Percentiles rank a stretch among this genome's conserved stretches.
phyloP scores from a whole-genome alignment of 2,888 invertebrate genomes.

The Stomorhina lunata region DNA sequence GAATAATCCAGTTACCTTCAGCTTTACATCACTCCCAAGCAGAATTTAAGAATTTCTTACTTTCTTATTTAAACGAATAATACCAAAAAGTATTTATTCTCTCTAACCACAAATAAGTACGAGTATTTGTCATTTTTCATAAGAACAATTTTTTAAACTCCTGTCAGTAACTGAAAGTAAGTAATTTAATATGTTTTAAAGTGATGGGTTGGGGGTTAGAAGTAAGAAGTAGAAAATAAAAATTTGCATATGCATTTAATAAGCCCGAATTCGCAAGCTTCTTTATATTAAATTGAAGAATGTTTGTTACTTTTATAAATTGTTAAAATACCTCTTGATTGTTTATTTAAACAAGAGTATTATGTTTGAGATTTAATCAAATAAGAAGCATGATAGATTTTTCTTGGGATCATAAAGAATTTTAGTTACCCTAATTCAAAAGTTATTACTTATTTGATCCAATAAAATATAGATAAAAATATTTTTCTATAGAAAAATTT shows the following conservation, averaged over 20 bases:
- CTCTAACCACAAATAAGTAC: conserved; percentile 58
- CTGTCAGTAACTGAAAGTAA: conserved; percentile 60
- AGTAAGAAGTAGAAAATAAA: not conserved
- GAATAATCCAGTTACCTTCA: conserved; percentile 60
- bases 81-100: not conserved
- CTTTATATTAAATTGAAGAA: conserved; percentile 18
- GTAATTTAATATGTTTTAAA: conserved; percentile 53
- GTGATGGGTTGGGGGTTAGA: not conserved
- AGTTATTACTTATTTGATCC: no score
- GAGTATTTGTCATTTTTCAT: conserved; percentile 63
- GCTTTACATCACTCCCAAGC: conserved; percentile 41
- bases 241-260: conserved; percentile 50
- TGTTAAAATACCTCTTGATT: conserved; percentile 62
- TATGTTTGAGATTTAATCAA: conserved; percentile 47
- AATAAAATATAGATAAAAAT: no score
- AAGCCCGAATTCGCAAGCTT: conserved; percentile 43
- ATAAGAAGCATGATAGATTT: no score
- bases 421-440: no score
- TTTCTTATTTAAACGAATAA: not conserved
- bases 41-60: not conserved
- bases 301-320: conserved; percentile 51
- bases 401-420: no score
- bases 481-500: no score
- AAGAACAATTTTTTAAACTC: conserved; percentile 59
- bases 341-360: conserved; percentile 60